phyloP scores from a whole-genome alignment of 2,888 invertebrate genomes.

The Melitaea athalia region DNA sequence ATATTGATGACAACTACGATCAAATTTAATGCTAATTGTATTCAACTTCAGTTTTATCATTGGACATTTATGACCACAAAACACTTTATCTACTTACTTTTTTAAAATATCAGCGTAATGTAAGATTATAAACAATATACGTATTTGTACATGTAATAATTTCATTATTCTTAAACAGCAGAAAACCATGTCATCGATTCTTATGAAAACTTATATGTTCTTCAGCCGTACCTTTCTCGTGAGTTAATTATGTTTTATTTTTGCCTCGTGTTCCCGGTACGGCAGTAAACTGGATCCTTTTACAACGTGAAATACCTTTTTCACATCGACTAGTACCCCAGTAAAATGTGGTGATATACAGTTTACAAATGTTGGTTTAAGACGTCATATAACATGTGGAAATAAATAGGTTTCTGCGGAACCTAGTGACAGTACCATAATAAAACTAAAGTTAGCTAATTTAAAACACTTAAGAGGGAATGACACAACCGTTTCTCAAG shows the following conservation, averaged over 20 bases:
- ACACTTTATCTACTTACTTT: neutral
- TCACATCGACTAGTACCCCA: conserved; percentile 43
- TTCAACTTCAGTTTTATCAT: neutral
- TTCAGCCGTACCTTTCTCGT: conserved; percentile 41
- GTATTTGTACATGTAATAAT: neutral
- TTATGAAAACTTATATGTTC: conserved; percentile 22
- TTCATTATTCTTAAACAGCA: neutral
- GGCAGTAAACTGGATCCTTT: conserved; percentile 55
- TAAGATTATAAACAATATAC: neutral
- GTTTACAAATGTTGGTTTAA: conserved; percentile 23
- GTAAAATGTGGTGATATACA: conserved; percentile 55
- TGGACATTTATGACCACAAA: neutral
- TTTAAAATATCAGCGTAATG: too few species aligned
- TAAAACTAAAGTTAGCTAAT: conserved; percentile 56
- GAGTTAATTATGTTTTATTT: conserved; percentile 56
- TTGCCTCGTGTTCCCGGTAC: conserved; percentile 50
- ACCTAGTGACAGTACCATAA: conserved; percentile 7
- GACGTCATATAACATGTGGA: conserved; percentile 17
- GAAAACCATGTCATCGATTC: neutral
- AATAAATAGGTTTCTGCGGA: conserved; percentile 14
- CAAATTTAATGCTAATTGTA: too few species aligned
- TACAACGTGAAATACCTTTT: conserved; percentile 51
- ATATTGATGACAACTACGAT: too few species aligned
- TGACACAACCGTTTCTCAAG: conserved; percentile 65
- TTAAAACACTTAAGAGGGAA: conserved; percentile 62